Base-by-base conservation (phyloP, 2,888 invertebrate genomes). In the Malacosoma neustria region DNA sequence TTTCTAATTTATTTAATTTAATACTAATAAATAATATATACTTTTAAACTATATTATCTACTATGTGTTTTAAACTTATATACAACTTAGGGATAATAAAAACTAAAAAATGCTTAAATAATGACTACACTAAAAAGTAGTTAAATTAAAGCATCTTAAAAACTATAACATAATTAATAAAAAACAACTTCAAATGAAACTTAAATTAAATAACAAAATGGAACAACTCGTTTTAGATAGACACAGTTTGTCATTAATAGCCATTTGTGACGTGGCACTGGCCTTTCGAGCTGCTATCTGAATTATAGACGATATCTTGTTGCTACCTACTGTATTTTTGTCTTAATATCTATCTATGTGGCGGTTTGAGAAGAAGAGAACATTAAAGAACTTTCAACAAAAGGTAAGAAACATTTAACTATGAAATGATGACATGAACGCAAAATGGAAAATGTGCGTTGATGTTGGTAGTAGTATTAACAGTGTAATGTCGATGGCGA, bases 321-420 rank as follows among this genome's bases (percentile, higher is more conserved):
- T 22, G 9, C 22, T 22, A 22, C 22, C 22, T 22, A 22, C 22
- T 22, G 22, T 22, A 5, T 22, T 22, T 2, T 22, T 3, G 9
- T 22, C 9, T 7, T 7, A 22, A 22, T 22, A 22, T 22, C 9
- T 22, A 22, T 7, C 22, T 22, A 22, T 22, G 22, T 22, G 22
- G 22, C 22, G 5, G 9, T 22, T 22, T 22, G n/a, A n/a, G n/a
- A n/a, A n/a, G n/a, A n/a, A n/a, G n/a, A n/a, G n/a, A n/a, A n/a
- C n/a, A n/a, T n/a, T n/a, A n/a, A n/a, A n/a, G 29, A 36, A 43
- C 39, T 39, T 36, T 41, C 42, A 41, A 35, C 29, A 40, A 46
- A 46, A 41, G 32, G 36, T 34, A 37, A 45, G 14, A 9, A 22
- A 5, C 22, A 2, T 22, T 22, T 22, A 22, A 22, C 9, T 5